Evolutionary conservation across 92 coral and sea anemone genomes (phyloP).

Genomic region (Parazoanthus darwini): DNA sequence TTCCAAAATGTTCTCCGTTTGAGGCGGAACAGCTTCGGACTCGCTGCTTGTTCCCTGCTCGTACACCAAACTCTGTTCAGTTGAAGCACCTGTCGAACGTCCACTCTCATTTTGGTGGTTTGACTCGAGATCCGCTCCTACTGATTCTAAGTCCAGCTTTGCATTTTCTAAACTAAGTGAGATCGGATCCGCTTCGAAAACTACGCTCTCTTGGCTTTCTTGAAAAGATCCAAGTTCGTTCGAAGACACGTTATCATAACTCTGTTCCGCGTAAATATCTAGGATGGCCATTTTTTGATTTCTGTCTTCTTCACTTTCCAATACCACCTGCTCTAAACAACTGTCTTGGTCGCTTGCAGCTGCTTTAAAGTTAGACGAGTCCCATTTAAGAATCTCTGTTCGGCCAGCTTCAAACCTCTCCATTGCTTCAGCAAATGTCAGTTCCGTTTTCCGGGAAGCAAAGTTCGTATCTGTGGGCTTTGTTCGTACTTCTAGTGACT

Average conservation of each 20-base stretch:
- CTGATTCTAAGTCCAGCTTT: constrained; percentile 10
- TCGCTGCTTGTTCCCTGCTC: neutral
- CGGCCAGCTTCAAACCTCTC: neutral
- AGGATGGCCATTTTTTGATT: neutral
- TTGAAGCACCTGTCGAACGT: neutral
- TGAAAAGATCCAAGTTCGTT: neutral
- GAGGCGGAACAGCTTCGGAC: constrained; percentile 25
- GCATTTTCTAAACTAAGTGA: constrained; percentile 42
- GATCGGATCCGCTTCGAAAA: constrained; percentile 30
- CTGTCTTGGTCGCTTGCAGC: constrained; percentile 6
- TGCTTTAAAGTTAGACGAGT: constrained; percentile 3
- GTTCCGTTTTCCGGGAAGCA: constrained; percentile 7
- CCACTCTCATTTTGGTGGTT: neutral
- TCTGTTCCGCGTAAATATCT: neutral
- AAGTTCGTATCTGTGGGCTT: neutral
- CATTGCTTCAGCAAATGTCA: constrained; percentile 12
- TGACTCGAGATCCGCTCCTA: constrained; percentile 3
- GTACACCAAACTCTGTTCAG: constrained; percentile 2
- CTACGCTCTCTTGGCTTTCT: neutral
- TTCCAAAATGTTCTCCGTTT: constrained; percentile 33
- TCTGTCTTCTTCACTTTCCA: constrained; percentile 12
- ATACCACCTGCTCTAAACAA: constrained; percentile 20
- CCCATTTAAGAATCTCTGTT: constrained; percentile 32
- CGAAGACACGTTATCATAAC: neutral
- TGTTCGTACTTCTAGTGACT: neutral